These are phyloP conservation scores for Sebastes steindachneri DNA, from an alignment of 2,797 vertebrate genomes.

Conservation along the genomic window DNA sequence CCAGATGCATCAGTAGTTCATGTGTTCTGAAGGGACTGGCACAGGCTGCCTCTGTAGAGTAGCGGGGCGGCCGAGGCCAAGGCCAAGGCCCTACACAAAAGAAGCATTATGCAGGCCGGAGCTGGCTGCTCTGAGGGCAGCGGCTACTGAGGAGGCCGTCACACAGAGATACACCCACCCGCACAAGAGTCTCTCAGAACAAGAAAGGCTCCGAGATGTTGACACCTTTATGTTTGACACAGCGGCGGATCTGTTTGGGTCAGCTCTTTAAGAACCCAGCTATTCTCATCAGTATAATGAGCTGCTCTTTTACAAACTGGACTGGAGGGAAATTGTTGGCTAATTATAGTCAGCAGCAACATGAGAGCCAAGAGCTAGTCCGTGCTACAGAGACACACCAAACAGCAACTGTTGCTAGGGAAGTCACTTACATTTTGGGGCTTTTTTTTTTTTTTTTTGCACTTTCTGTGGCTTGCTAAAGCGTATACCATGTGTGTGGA, in stretches of 20 bases:
- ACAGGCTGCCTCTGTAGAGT: conserved; percentile 82
- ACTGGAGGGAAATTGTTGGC: conserved; percentile 54
- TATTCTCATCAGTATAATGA: conserved; percentile 36
- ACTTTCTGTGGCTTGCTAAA: not conserved
- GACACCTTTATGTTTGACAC: conserved; percentile 64
- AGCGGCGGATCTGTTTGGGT: conserved; percentile 46
- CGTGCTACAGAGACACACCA: conserved; percentile 39
- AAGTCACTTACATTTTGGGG: conserved; percentile 38
- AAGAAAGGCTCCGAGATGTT: conserved; percentile 52
- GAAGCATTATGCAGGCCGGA: conserved; percentile 68
- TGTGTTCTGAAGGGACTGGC: conserved; percentile 80
- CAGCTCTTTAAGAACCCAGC: conserved; percentile 8
- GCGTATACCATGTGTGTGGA: not conserved
- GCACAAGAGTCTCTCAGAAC: conserved; percentile 55
- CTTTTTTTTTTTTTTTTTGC: not conserved
- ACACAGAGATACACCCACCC: conserved; percentile 57
- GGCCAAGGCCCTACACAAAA: conserved; percentile 74
- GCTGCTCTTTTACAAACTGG: conserved; percentile 35
- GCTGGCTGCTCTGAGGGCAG: conserved; percentile 59
- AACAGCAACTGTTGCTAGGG: conserved; percentile 76
- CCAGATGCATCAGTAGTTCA: conserved; percentile 67
- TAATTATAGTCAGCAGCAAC: conserved; percentile 76
- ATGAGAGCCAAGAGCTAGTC: conserved; percentile 44
- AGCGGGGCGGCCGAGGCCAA: conserved; percentile 60
- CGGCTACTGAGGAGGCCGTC: conserved; percentile 49